Percentiles rank a stretch among this genome's conserved stretches.
phyloP scores from a whole-genome alignment of 2,797 vertebrate genomes.

The Synanceia verrucosa region DNA sequence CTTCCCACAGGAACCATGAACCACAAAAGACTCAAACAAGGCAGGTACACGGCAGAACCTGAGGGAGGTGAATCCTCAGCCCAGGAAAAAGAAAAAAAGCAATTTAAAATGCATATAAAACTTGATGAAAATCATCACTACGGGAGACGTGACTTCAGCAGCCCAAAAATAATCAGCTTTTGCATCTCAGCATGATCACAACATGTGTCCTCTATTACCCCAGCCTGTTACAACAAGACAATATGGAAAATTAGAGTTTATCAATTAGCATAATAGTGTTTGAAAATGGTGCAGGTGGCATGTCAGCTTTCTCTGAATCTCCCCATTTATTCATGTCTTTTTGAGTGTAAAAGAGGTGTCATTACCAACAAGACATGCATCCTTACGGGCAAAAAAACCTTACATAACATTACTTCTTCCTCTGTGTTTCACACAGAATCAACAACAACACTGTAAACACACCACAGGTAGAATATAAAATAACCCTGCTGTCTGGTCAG shows the following conservation, averaged over 20 bases:
- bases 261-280: constrained; percentile 53
- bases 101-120: constrained; percentile 38
- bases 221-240: constrained; percentile 29
- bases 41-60: constrained; percentile 44
- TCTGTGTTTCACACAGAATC: constrained; percentile 15
- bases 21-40: constrained; percentile 45
- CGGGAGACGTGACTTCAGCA: constrained; percentile 20
- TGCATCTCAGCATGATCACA: constrained; percentile 24
- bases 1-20: constrained; percentile 46
- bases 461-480: constrained; percentile 32
- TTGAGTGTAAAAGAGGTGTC: background rate
- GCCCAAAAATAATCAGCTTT: constrained; percentile 28
- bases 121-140: constrained; percentile 38
- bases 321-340: background rate
- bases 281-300: background rate
- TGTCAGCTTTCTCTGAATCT: constrained; percentile 10
- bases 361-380: constrained; percentile 26
- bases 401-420: constrained; percentile 47
- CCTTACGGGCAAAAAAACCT: constrained; percentile 28
- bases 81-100: constrained; percentile 2
- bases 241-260: constrained; percentile 28
- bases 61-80: constrained; percentile 34
- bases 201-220: constrained; percentile 27
- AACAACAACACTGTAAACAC: constrained; percentile 29
- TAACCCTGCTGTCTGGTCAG: constrained; percentile 20